Percentiles rank a stretch among this genome's conserved stretches.
These are phyloP conservation scores for Calliscelio sp. DNA, from an alignment of 2,888 invertebrate genomes.

Conservation along the genomic window DNA sequence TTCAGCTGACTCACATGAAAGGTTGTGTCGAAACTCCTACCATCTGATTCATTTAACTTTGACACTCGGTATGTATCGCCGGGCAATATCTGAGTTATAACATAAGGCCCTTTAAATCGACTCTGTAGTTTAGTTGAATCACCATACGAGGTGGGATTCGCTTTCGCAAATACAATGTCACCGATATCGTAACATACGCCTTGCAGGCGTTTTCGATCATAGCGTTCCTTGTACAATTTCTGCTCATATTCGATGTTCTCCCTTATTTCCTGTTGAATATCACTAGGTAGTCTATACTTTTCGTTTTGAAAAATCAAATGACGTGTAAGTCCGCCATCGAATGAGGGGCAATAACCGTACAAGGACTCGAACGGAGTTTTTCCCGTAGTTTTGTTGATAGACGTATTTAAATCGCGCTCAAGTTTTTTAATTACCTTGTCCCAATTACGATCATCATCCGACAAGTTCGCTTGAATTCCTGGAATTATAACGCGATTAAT, in stretches of 20 bases:
- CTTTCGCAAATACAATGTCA: background rate
- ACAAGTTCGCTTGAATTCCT: background rate
- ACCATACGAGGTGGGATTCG: background rate
- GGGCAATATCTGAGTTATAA: background rate
- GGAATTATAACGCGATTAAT: conserved; percentile 2
- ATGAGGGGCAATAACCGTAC: background rate
- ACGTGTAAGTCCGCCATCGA: background rate
- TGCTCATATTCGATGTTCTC: background rate
- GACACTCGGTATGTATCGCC: background rate
- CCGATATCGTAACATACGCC: background rate
- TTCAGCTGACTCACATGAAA: background rate
- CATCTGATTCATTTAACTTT: background rate
- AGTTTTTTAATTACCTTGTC: background rate
- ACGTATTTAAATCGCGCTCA: background rate
- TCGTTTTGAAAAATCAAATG: background rate
- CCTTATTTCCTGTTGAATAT: background rate
- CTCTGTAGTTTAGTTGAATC: background rate
- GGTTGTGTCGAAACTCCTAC: background rate
- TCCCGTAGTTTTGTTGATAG: background rate
- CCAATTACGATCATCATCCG: background rate
- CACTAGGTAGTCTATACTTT: background rate
- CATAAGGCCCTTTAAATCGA: background rate
- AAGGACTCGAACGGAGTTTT: background rate
- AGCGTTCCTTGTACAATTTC: background rate
- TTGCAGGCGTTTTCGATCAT: background rate